phyloP scores from a whole-genome alignment of 2,113 vertebrate species.

The Phoxinus phoxinus region DNA sequence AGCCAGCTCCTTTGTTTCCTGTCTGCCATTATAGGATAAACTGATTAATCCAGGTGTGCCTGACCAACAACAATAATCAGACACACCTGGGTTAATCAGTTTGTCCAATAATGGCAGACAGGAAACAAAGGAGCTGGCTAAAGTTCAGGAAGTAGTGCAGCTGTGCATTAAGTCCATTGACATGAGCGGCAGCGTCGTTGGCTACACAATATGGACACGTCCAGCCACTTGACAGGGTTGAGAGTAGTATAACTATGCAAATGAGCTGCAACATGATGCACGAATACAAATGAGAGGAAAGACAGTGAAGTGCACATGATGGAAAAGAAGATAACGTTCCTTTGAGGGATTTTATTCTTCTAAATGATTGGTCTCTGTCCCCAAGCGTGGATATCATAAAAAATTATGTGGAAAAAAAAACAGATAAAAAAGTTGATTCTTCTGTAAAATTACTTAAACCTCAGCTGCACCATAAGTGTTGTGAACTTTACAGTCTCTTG shows the following conservation, averaged over 20 bases:
- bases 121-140: too few relatives aligned
- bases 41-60: too few relatives aligned
- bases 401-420: not conserved
- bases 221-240: not conserved
- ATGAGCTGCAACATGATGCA: not conserved
- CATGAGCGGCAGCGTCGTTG: not conserved
- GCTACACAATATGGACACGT: not conserved
- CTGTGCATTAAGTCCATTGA: too few relatives aligned
- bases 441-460: not conserved
- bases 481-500: not conserved
- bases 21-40: too few relatives aligned
- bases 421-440: not conserved
- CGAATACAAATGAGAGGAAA: not conserved
- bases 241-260: not conserved
- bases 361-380: not conserved
- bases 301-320: too few relatives aligned
- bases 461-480: not conserved
- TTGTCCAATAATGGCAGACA: too few relatives aligned
- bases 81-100: too few relatives aligned
- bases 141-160: too few relatives aligned
- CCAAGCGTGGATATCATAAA: not conserved
- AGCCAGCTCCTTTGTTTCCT: too few relatives aligned
- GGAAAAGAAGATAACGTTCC: not conserved
- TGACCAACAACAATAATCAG: too few relatives aligned
- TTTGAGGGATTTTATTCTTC: not conserved